Conservation (phyloP, 2,888 invertebrate species). For the Drosophila maculinotata region DNA sequence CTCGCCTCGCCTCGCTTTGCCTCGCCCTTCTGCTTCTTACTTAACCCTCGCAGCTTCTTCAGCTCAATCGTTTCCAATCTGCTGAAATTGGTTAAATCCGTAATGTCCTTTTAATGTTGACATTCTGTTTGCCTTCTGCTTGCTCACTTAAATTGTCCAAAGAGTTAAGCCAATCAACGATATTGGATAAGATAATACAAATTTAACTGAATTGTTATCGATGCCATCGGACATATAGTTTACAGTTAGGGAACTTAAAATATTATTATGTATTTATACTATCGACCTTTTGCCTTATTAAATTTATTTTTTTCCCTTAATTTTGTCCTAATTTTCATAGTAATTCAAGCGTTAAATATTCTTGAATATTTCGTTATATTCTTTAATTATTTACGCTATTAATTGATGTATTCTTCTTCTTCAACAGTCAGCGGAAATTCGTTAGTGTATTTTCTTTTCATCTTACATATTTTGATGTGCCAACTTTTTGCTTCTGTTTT, state of each 20-base stretch:
- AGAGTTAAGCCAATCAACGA: conserved; percentile 23
- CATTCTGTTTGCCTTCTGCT: conserved; percentile 35
- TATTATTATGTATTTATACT: neutral
- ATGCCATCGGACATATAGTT: neutral
- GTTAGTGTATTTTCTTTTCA: conserved; percentile 7
- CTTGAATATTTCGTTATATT: neutral
- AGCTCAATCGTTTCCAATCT: conserved; percentile 16
- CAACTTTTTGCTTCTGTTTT: conserved; percentile 1
- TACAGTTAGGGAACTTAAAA: neutral
- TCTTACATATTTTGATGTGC: conserved; percentile 10
- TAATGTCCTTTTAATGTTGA: conserved; percentile 47
- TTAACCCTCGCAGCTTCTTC: conserved; percentile 18
- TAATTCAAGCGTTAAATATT: neutral
- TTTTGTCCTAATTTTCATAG: neutral
- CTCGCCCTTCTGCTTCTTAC: conserved; percentile 5
- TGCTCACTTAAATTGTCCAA: conserved; percentile 27
- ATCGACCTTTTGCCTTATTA: too few species aligned
- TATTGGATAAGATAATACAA: neutral
- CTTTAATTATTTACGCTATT: conserved; percentile 19
- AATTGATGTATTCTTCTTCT: conserved; percentile 12
- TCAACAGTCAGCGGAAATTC: neutral
- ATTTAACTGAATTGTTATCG: neutral
- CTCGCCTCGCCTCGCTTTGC: conserved; percentile 21
- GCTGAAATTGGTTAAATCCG: conserved; percentile 50
- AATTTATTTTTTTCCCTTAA: neutral